phyloP scores from a whole-genome alignment of 2,888 invertebrate genomes.

The Drosophila paranaensis region DNA sequence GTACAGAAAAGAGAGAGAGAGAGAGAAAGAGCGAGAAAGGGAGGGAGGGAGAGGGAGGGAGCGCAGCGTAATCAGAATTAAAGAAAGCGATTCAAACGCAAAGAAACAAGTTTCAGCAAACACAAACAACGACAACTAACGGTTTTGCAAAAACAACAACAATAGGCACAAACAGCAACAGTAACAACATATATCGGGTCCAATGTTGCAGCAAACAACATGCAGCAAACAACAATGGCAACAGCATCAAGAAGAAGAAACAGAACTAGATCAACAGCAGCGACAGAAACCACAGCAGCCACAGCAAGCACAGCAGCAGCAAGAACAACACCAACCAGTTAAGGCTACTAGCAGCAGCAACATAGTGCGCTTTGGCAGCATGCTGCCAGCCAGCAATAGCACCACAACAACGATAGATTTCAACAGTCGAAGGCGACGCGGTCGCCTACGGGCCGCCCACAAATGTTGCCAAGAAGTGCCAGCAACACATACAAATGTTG shows the following conservation, averaged over 20 bases:
- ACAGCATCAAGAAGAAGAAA: constrained; percentile 52
- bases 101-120: constrained; percentile 54
- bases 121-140: constrained; percentile 69
- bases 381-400: constrained; percentile 41
- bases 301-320: constrained; percentile 7
- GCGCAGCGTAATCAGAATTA: constrained; percentile 3
- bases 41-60: constrained; percentile 11
- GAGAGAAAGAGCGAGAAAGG: not conserved
- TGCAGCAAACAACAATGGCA: constrained; percentile 73
- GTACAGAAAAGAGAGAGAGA: constrained; percentile 5
- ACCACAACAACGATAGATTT: constrained; percentile 82
- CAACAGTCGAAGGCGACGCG: constrained; percentile 83
- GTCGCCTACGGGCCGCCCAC: constrained; percentile 81
- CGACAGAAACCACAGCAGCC: constrained; percentile 8
- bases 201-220: constrained; percentile 78
- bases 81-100: not conserved
- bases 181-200: constrained; percentile 71
- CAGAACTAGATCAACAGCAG: constrained; percentile 30
- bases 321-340: constrained; percentile 41
- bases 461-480: constrained; percentile 65
- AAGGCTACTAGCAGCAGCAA: constrained; percentile 53
- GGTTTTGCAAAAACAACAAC: constrained; percentile 62
- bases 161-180: constrained; percentile 33
- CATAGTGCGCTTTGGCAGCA: constrained; percentile 42
- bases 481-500: constrained; percentile 58